Base-by-base conservation (phyloP, 2,797 vertebrate genomes). In the Chelidonichthys spinosus region DNA sequence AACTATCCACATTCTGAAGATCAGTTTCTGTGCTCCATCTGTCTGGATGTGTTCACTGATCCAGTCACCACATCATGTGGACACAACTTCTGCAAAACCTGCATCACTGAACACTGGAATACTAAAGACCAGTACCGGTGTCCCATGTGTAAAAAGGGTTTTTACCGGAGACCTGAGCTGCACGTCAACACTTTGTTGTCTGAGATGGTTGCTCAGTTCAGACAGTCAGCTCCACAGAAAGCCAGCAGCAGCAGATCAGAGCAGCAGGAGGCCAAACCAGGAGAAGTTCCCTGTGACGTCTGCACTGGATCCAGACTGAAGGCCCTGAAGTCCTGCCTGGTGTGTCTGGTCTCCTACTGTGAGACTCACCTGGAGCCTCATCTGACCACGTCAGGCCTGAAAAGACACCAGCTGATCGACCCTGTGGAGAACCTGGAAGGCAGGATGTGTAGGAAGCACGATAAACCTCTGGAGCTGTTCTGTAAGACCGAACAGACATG, bases 271-370 rank as follows among this genome's bases (percentile, higher is more conserved):
- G 2, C 18, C 25, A 25, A 25, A 52, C 18, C 49, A 53, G 68
- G 40, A 61, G 55, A 72, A 4, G 36, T 78, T 55, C 36, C 49
- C 18, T 78, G 75, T 62, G 65, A 69, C 5, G 3, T 69, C 43
- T 76, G 73, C 52, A 43, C 36, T 14, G 52, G 50, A 56, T 40
- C 54, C 54, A 77, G 49, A 69, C 35, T 35, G 55, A 72, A 60
- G 40, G 74, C 74, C 60, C 39, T 53, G 11, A 76, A 70, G 61
- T 76, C 68, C 49, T 77, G 75, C 49, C 40, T 77, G 56, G 58
- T 62, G 49, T 75, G 72, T 40, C 58, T 62, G 42, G 11, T 0
- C 7, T 75, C 72, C 50, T 75, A 62, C 58, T 75, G 72, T 35
- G 35, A 62, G 56, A 55, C 49, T 55, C 72, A 68, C 50, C 58